Conservation (phyloP, 2,113 vertebrate genomes). For the Peromyscus californicus region DNA sequence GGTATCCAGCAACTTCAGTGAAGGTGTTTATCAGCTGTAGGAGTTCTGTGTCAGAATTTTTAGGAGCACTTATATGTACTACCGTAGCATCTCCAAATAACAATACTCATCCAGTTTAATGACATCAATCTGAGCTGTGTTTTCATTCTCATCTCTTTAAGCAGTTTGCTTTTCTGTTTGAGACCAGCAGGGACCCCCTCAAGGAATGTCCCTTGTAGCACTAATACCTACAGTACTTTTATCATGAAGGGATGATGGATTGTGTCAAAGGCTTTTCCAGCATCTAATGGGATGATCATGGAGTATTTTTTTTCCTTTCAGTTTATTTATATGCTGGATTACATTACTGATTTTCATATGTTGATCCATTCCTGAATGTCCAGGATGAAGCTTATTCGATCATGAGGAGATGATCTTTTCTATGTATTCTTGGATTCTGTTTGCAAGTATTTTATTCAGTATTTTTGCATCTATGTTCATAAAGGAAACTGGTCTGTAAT, state of each 20-base stretch:
- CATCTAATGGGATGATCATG: neutral
- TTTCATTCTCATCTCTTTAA: too few species aligned
- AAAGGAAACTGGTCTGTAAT: too few species aligned
- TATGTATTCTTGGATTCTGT: neutral
- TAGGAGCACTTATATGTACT: neutral
- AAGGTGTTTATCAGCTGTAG: neutral
- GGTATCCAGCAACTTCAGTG: neutral
- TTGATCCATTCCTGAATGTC: neutral
- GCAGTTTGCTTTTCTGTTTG: neutral
- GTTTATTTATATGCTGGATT: neutral
- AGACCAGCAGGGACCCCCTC: neutral
- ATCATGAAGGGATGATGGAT: neutral
- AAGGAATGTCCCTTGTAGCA: neutral
- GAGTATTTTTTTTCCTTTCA: neutral
- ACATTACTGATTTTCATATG: neutral
- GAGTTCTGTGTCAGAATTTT: neutral
- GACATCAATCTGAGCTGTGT: too few species aligned
- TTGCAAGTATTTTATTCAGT: neutral
- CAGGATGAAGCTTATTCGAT: neutral
- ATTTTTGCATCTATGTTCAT: neutral
- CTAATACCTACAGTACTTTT: neutral
- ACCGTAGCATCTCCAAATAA: neutral
- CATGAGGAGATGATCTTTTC: neutral
- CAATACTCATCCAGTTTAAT: neutral
- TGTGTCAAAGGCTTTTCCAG: neutral